Conservation (phyloP, 2,797 vertebrate species). For the Epinephelus coioides region DNA sequence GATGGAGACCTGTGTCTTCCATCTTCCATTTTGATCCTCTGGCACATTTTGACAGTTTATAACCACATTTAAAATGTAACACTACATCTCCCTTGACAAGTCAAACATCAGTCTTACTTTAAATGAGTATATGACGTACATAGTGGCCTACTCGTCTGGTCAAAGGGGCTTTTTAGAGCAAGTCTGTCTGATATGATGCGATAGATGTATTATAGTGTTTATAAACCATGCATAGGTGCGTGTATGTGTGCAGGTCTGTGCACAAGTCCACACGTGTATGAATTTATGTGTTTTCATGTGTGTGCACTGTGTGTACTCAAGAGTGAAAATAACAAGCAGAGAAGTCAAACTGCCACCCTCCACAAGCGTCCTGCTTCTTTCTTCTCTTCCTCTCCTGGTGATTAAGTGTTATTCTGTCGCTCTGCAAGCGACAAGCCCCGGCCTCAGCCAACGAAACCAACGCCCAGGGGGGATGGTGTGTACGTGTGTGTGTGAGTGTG, state of each 20-base stretch:
- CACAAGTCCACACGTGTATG: conserved; percentile 17
- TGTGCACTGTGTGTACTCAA: conserved; percentile 58
- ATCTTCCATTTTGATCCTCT: conserved; percentile 65
- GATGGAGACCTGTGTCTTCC: conserved; percentile 46
- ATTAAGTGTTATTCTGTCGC: conserved; percentile 72
- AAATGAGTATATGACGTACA: conserved; percentile 52
- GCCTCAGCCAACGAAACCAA: conserved; percentile 57
- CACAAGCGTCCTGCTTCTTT: conserved; percentile 52
- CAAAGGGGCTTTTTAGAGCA: conserved; percentile 27
- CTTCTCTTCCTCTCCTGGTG: conserved; percentile 64
- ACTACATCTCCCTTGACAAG: conserved; percentile 53
- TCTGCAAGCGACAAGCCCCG: conserved; percentile 56
- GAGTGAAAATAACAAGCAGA: conserved; percentile 80
- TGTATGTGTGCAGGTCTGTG: conserved; percentile 9
- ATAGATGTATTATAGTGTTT: not conserved
- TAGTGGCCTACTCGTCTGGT: conserved; percentile 22
- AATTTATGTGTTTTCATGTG: conserved; percentile 20
- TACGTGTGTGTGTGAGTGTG: conserved; percentile 45
- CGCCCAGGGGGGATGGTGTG: conserved; percentile 35
- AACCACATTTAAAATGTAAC: conserved; percentile 67
- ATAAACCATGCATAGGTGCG: not conserved
- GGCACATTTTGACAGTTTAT: conserved; percentile 69
- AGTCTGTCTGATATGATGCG: conserved; percentile 23
- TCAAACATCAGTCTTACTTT: conserved; percentile 58
- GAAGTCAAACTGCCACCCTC: conserved; percentile 71